Conservation (phyloP, 1,140 invertebrate genomes). For the Drosophila albomicans region DNA sequence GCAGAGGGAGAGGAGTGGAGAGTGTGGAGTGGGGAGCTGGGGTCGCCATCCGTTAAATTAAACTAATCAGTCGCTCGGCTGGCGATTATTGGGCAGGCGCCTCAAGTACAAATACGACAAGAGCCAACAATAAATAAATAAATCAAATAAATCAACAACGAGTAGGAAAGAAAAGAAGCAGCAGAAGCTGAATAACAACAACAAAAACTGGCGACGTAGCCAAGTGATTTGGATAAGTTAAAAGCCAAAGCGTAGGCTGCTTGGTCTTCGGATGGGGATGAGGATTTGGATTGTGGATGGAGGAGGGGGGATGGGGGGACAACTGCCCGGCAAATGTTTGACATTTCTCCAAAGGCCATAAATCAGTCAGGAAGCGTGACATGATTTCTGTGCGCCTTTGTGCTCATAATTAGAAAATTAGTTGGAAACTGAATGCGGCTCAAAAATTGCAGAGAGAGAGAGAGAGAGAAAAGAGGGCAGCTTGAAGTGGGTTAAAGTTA, state of each 20-base stretch:
- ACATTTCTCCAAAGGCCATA: slow-evolving; percentile 82
- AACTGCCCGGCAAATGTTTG: slow-evolving; percentile 70
- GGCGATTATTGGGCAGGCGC: slow-evolving; percentile 67
- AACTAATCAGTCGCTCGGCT: slow-evolving; percentile 78
- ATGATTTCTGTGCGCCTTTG: slow-evolving; percentile 65
- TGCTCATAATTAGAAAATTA: slow-evolving; percentile 84
- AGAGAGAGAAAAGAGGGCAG: background rate
- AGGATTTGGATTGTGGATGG: background rate
- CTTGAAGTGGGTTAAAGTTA: slow-evolving; percentile 34
- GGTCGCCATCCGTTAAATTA: slow-evolving; percentile 68
- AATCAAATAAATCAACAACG: slow-evolving; percentile 68
- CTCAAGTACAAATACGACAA: slow-evolving; percentile 31
- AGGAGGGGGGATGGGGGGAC: background rate
- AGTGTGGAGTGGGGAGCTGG: background rate
- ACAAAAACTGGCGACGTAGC: slow-evolving; percentile 53
- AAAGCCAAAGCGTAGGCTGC: slow-evolving; percentile 59
- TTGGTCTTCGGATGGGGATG: background rate
- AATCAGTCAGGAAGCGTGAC: slow-evolving; percentile 71
- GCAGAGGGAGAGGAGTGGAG: background rate
- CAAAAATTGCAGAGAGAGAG: slow-evolving; percentile 23
- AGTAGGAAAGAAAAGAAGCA: slow-evolving; percentile 27
- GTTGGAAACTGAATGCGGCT: slow-evolving; percentile 55
- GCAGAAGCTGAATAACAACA: slow-evolving; percentile 22
- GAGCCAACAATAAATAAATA: slow-evolving; percentile 77
- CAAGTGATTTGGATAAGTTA: slow-evolving; percentile 79